Evolutionary conservation across 2,797 vertebrate species (phyloP).

Genomic region (Hoplostethus atlanticus): DNA sequence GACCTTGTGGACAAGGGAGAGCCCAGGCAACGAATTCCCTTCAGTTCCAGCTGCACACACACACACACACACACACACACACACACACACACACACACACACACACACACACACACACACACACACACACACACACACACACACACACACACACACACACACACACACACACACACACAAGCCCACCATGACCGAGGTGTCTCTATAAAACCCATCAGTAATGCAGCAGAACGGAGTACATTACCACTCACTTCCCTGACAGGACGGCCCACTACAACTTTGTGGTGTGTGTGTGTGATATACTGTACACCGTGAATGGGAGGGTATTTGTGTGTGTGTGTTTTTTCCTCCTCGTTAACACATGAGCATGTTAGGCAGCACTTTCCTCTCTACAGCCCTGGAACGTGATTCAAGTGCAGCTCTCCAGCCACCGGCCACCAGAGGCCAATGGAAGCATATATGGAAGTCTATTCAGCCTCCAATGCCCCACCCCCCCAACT

Average conservation of each 20-base stretch:
- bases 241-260: conserved; percentile 9
- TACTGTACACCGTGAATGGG: background rate
- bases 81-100: background rate
- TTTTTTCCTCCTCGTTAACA: background rate
- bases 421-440: conserved; percentile 10
- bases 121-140: background rate
- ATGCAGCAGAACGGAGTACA: conserved; percentile 10
- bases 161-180: background rate
- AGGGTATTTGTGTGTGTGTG: conserved; percentile 13
- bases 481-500: background rate
- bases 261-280: background rate
- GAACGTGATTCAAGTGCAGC: conserved; percentile 20
- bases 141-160: background rate
- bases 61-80: background rate
- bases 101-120: background rate
- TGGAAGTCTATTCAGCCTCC: conserved; percentile 11
- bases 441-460: conserved; percentile 15
- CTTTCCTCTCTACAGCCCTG: background rate
- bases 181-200: background rate
- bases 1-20: no score
- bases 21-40: no score
- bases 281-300: conserved; percentile 11
- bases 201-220: conserved; percentile 31
- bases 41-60: background rate
- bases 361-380: background rate